A percentile compares a stretch with the other conserved stretches of the same genome.
These are phyloP conservation scores for Drymodes brunneopygia DNA, from an alignment of 2,113 vertebrate genomes.

Conservation along the genomic window DNA sequence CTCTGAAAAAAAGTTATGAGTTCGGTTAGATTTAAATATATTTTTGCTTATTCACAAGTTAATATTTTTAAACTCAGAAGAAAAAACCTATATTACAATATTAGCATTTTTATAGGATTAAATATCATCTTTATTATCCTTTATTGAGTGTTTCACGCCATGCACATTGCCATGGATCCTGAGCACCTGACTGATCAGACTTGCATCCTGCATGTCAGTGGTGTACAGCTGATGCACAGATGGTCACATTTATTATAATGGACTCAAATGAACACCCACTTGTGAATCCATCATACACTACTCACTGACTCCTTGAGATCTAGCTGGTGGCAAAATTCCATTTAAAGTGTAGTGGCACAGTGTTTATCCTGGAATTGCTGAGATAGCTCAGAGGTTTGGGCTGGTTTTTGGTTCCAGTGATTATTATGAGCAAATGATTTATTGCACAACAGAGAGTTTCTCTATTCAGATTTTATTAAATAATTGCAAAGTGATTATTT, in stretches of 20 bases:
- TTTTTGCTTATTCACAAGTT: not conserved
- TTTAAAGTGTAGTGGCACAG: not conserved
- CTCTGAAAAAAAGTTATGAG: not conserved
- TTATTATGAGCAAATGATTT: not conserved
- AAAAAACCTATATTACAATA: not conserved
- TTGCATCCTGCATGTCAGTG: not conserved
- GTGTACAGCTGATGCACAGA: not conserved
- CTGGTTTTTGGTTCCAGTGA: not conserved
- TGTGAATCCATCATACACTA: not conserved
- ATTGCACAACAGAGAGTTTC: not conserved
- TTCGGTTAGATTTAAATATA: not conserved
- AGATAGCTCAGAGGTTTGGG: not conserved
- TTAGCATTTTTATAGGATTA: not conserved
- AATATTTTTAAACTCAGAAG: not conserved
- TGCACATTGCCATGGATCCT: not conserved
- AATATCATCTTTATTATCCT: not conserved
- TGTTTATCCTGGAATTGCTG: not conserved
- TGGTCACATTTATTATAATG: not conserved
- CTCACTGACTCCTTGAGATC: not conserved
- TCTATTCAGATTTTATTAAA: not conserved
- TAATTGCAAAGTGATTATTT: not conserved
- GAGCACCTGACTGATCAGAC: not conserved
- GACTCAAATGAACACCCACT: not conserved
- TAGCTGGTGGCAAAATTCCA: not conserved
- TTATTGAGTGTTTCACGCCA: not conserved